Evolutionary conservation across 2,888 invertebrate genomes (phyloP).

Genomic region (Hylaea fasciaria): DNA sequence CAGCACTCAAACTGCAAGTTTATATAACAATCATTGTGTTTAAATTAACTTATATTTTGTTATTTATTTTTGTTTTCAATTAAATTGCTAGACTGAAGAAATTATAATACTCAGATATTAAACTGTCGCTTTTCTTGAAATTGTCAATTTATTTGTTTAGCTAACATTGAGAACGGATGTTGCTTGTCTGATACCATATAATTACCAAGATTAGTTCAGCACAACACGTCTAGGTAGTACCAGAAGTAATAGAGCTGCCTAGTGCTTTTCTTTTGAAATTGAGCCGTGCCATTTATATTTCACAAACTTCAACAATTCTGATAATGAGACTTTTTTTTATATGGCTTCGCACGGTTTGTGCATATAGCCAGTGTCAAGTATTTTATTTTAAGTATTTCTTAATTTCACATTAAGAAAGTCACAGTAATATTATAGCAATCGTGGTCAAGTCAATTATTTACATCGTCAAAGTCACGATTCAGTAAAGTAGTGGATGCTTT

Average conservation of each 20-base stretch:
- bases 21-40: no score
- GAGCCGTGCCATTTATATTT: slow-evolving; percentile 4
- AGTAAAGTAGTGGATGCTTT: no score
- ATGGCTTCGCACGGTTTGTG: no score
- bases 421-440: no score
- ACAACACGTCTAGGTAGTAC: slow-evolving; percentile 4
- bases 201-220: slow-evolving; percentile 32
- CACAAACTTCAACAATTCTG: not conserved
- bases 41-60: no score
- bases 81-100: not conserved
- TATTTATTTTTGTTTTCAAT: not conserved
- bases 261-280: slow-evolving; percentile 32
- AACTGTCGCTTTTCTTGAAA: slow-evolving; percentile 17
- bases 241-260: not conserved
- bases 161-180: slow-evolving; percentile 34
- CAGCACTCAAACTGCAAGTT: no score
- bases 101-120: slow-evolving; percentile 1
- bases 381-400: no score
- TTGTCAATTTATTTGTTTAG: slow-evolving; percentile 27
- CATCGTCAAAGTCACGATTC: no score
- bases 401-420: no score
- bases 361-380: no score
- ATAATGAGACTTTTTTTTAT: no score
- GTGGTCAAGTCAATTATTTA: no score
- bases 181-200: slow-evolving; percentile 38